Base-by-base conservation (phyloP, 2,797 vertebrate genomes). In the Chromobotia macracanthus region DNA sequence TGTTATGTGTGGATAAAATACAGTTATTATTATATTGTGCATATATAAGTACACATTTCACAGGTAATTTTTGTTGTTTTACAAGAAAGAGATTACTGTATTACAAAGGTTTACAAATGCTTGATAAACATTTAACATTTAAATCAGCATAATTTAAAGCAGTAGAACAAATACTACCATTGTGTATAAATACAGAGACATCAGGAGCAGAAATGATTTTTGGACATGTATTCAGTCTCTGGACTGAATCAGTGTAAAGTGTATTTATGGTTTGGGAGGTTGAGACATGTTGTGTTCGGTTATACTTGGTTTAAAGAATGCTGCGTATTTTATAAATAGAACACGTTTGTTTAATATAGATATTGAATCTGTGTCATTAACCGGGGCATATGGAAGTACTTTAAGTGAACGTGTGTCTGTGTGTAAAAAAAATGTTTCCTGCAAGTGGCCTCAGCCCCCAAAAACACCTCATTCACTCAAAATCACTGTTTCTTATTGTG, bases 401-500 rank as follows among this genome's bases (percentile, higher is more conserved):
- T 25, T 55, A 15, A 66, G 31, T 35, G 31, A n/a, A 28, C 16
- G 51, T 23, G 21, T 44, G 21, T 55, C 28, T 61, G 60, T 48
- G 0, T 21, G 38, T 77, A 25, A 44, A 44, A 41, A 41, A 41
- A 44, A 44, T 11, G 41, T 44, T 69, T 51, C 53, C 4, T 60
- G 56, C 56, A 55, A 23, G n/a, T n/a, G 18, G 5, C 16, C 21
- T 35, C 48, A 55, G 21, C 50, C 23, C 44, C 11, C 74, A 38
- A 61, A 44, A 78, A 70, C 66, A 69, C 44, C 55, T 63, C 25
- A 70, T 61, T 78, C 15, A 70, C 51, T 70, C 28, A 50, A 78
- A 69, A 78, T 78, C 25, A 61, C 53, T 69, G n/a, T 68, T 69
- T 67, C 44, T 68, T 77, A 69, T 77, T 77, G 53, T 68, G 53